These are phyloP conservation scores for Ectropis crepuscularia DNA, from an alignment of 2,888 invertebrate genomes.

Conservation along the genomic window DNA sequence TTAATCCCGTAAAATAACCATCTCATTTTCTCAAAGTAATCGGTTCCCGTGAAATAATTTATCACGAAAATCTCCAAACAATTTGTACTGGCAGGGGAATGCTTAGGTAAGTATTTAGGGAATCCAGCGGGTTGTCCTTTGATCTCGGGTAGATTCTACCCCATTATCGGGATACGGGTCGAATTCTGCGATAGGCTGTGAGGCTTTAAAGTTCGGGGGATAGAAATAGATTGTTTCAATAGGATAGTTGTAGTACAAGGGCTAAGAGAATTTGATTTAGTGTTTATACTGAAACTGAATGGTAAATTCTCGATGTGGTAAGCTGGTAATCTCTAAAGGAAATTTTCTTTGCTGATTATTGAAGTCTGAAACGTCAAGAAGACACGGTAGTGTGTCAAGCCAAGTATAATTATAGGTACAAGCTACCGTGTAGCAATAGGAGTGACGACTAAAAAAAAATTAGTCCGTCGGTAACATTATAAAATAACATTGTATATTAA, in stretches of 20 bases:
- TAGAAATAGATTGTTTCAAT: constrained; percentile 30
- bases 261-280: constrained; percentile 19
- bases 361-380: no score
- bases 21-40: constrained; percentile 15
- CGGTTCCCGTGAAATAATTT: constrained; percentile 22
- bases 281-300: neutral
- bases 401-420: no score
- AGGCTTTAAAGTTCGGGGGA: constrained; percentile 38
- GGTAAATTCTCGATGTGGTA: no score
- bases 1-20: constrained; percentile 7
- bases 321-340: no score
- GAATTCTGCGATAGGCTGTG: constrained; percentile 37
- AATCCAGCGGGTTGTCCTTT: constrained; percentile 44
- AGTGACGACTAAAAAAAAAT: no score
- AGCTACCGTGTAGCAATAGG: no score
- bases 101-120: constrained; percentile 37
- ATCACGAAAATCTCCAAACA: constrained; percentile 25
- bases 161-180: constrained; percentile 42
- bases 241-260: constrained; percentile 10
- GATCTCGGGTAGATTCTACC: constrained; percentile 40
- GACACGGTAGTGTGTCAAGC: no score
- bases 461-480: no score
- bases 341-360: no score
- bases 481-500: no score
- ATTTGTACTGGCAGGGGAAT: constrained; percentile 33